phyloP scores from a whole-genome alignment of 2,888 invertebrate species.

The Marasmarcha lunaedactyla region DNA sequence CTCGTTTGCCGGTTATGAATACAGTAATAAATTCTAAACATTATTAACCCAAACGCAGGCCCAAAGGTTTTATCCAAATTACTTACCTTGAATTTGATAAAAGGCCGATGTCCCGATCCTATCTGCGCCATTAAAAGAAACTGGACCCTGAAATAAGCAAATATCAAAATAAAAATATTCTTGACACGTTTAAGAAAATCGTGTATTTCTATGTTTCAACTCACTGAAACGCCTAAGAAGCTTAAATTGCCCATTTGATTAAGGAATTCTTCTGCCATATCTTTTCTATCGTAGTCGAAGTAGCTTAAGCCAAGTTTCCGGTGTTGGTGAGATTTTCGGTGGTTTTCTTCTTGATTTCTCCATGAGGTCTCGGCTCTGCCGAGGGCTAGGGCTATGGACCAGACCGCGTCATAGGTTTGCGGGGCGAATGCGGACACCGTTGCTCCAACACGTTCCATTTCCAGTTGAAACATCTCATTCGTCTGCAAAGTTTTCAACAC shows the following conservation, averaged over 20 bases:
- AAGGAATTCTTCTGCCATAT: constrained; percentile 79
- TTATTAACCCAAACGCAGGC: no score
- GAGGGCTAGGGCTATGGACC: constrained; percentile 87
- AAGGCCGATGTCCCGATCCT: constrained; percentile 89
- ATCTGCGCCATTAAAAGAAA: constrained; percentile 90
- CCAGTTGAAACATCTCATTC: constrained; percentile 72
- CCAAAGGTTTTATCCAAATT: no score
- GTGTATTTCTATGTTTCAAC: no score
- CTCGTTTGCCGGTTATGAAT: no score
- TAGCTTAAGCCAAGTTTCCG: constrained; percentile 58
- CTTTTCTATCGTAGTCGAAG: constrained; percentile 80
- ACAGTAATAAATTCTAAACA: no score
- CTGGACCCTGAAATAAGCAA: constrained; percentile 79
- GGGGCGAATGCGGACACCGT: constrained; percentile 77
- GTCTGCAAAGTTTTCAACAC: no score
- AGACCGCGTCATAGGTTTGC: constrained; percentile 91
- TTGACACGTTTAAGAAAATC: no score
- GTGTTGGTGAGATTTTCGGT: constrained; percentile 36
- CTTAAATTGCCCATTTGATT: constrained; percentile 78
- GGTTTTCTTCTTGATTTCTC: constrained; percentile 18
- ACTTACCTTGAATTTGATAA: constrained; percentile 87
- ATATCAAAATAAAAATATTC: no score
- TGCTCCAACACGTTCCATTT: constrained; percentile 65
- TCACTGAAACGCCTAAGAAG: constrained; percentile 90
- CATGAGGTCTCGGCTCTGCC: constrained; percentile 65